phyloP scores from a whole-genome alignment of 2,113 vertebrate genomes.

The Nansenia antarctica region DNA sequence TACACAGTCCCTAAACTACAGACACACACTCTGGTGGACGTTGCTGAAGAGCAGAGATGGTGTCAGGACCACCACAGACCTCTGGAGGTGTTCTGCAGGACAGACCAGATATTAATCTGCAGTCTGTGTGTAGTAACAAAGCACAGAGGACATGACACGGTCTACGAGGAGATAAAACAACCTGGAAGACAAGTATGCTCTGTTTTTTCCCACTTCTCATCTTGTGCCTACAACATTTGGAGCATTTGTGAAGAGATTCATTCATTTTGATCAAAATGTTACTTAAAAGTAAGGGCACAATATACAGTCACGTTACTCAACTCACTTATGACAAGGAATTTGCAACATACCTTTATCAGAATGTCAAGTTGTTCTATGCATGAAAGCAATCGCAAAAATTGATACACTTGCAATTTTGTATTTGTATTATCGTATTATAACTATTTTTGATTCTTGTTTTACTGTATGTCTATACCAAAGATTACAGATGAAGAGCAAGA shows the following conservation, averaged over 20 bases:
- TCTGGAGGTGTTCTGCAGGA: conserved; percentile 24
- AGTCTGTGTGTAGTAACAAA: conserved; percentile 1
- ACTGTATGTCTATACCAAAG: no score
- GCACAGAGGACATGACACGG: not conserved
- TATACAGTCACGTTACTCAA: no score
- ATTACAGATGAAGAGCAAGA: no score
- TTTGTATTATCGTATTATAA: no score
- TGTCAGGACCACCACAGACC: conserved; percentile 7
- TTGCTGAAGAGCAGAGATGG: not conserved
- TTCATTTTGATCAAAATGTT: not conserved
- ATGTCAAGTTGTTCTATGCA: no score
- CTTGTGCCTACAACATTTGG: conserved; percentile 20
- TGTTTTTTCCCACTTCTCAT: conserved; percentile 20
- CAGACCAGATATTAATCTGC: conserved; percentile 30
- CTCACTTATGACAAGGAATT: no score
- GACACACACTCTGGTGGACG: not conserved
- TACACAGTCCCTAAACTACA: fast-evolving
- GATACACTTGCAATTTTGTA: no score
- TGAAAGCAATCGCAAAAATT: no score
- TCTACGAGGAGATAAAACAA: not conserved
- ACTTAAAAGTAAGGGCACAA: no score
- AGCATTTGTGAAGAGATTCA: not conserved
- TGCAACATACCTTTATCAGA: no score
- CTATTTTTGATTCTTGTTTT: no score
- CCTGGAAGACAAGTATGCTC: not conserved